Conservation (phyloP, 1,140 invertebrate species). For the Heliconius hermathena region DNA sequence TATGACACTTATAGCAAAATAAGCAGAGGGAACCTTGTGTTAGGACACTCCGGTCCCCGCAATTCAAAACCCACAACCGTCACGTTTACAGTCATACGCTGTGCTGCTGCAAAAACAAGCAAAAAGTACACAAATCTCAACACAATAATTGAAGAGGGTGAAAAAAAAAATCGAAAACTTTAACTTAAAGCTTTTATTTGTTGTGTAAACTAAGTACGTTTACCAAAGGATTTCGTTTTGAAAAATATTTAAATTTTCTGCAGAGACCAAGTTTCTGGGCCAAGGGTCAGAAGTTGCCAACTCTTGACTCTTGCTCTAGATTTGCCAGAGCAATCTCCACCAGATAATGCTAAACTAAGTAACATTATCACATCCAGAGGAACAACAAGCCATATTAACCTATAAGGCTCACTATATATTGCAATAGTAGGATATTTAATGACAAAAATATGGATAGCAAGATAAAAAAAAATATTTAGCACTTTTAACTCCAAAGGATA, state of each 20-base stretch:
- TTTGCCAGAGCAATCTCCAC: background rate
- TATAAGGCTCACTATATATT: background rate
- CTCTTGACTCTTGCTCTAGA: too few species aligned
- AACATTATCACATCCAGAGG: background rate
- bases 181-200: slow-evolving; percentile 19
- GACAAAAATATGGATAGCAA: background rate
- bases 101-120: too few species aligned
- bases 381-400: background rate
- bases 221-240: slow-evolving; percentile 7
- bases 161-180: too few species aligned
- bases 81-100: too few species aligned
- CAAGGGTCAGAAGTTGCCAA: too few species aligned
- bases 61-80: too few species aligned
- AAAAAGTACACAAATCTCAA: too few species aligned
- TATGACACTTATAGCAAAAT: too few species aligned
- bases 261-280: background rate
- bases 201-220: background rate
- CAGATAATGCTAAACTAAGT: background rate
- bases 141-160: too few species aligned
- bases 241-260: slow-evolving; percentile 23
- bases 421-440: background rate
- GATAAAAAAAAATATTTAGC: background rate
- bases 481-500: slow-evolving; percentile 32
- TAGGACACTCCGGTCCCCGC: too few species aligned
- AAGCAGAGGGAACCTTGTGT: too few species aligned